Percentiles rank a stretch among this genome's conserved stretches.
These are phyloP conservation scores for Macaca nemestrina DNA, from an alignment of 2,113 vertebrate species.

Conservation along the genomic window DNA sequence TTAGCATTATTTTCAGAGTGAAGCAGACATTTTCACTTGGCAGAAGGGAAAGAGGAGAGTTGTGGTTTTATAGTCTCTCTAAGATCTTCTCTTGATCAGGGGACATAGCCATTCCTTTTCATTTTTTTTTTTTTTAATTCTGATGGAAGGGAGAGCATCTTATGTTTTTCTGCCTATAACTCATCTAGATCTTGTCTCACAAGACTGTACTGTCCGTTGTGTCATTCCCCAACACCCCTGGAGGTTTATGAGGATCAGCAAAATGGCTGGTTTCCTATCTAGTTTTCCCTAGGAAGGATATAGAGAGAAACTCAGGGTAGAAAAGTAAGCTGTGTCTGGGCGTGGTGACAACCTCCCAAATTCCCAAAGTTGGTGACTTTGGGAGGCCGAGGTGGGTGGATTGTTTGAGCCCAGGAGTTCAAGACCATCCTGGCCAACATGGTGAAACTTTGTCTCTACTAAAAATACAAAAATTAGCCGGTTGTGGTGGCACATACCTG, in stretches of 20 bases:
- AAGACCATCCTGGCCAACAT: too few species aligned
- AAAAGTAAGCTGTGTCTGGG: neutral
- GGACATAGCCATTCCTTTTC: neutral
- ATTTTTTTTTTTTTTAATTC: neutral
- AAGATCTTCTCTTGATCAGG: neutral
- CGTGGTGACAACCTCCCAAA: too few species aligned
- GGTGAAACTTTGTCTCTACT: too few species aligned
- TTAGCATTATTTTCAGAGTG: neutral
- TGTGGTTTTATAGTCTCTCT: neutral
- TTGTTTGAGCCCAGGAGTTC: too few species aligned
- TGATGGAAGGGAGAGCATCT: neutral
- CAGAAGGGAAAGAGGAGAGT: neutral
- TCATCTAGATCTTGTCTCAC: neutral
- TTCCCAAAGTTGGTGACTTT: too few species aligned
- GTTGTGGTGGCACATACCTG: too few species aligned
- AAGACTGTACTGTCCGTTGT: neutral
- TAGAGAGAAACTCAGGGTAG: neutral
- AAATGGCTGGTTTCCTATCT: neutral
- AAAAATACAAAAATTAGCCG: too few species aligned
- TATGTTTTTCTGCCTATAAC: neutral
- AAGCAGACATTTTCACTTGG: constrained; percentile 14
- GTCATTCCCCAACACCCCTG: neutral
- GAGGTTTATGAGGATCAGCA: neutral
- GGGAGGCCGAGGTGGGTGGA: too few species aligned
- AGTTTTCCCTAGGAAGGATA: neutral